A percentile compares a stretch with the other conserved stretches of the same genome.
phyloP scores from a whole-genome alignment of 2,797 vertebrate species.

The Acrossocheilus fasciatus region DNA sequence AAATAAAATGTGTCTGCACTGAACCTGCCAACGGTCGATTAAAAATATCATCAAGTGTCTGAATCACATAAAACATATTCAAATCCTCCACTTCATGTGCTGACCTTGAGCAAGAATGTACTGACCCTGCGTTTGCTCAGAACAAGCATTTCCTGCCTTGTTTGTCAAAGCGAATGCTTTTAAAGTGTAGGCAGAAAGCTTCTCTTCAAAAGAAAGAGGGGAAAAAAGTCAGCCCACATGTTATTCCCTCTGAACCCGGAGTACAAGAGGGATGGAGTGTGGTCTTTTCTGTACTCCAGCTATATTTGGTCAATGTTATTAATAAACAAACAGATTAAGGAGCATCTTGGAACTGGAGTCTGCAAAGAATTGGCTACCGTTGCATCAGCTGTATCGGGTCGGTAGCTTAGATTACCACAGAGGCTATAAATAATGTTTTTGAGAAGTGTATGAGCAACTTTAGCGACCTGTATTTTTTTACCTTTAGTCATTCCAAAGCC shows the following conservation, averaged over 20 bases:
- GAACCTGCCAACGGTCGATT: slow-evolving; percentile 58
- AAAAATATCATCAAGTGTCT: slow-evolving; percentile 37
- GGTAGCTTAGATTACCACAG: slow-evolving; percentile 1
- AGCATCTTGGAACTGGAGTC: slow-evolving; percentile 27
- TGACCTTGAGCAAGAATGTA: slow-evolving; percentile 56
- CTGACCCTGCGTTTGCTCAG: not conserved
- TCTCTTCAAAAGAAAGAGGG: not conserved
- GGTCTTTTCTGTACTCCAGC: slow-evolving; percentile 15
- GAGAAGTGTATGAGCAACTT: not conserved
- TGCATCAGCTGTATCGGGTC: slow-evolving; percentile 28
- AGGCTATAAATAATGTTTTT: slow-evolving; percentile 30
- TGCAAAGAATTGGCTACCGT: slow-evolving; percentile 32
- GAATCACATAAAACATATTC: slow-evolving; percentile 48
- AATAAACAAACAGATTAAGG: slow-evolving; percentile 40
- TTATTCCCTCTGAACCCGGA: slow-evolving; percentile 33
- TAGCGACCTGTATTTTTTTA: not conserved
- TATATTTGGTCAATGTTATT: slow-evolving; percentile 42
- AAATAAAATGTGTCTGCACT: slow-evolving; percentile 49
- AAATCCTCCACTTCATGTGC: slow-evolving; percentile 31
- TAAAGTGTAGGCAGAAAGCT: slow-evolving; percentile 11
- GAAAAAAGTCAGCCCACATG: not conserved
- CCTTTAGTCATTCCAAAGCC: not conserved
- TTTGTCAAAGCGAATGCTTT: slow-evolving; percentile 19
- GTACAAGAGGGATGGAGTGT: slow-evolving; percentile 13
- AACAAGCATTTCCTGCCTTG: slow-evolving; percentile 9